phyloP scores from a whole-genome alignment of 2,113 vertebrate genomes.

The Mesoclemmys tuberculata region DNA sequence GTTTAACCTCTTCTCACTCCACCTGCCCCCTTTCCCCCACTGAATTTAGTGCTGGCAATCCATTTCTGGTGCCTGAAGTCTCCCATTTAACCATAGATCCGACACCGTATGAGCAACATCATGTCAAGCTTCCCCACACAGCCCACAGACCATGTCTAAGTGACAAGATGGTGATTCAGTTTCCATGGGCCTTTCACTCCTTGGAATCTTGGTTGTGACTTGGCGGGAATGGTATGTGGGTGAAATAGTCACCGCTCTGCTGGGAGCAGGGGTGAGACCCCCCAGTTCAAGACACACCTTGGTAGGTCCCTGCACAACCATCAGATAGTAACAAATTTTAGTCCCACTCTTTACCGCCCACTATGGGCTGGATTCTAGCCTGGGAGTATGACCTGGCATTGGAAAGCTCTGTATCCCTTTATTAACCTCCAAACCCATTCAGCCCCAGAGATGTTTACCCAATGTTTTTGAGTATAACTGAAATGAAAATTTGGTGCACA shows the following conservation, averaged over 20 bases:
- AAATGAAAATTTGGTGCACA: neutral
- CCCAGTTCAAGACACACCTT: neutral
- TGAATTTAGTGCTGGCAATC: neutral
- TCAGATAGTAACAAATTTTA: neutral
- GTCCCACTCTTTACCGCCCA: neutral
- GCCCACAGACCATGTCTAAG: neutral
- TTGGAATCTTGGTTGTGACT: neutral
- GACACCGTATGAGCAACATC: neutral
- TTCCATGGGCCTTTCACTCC: neutral
- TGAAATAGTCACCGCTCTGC: neutral
- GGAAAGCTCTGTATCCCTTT: neutral
- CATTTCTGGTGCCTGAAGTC: neutral
- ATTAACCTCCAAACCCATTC: neutral
- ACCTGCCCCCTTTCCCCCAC: neutral
- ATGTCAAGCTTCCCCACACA: neutral
- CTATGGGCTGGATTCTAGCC: neutral
- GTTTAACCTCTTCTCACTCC: neutral
- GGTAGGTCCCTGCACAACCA: neutral
- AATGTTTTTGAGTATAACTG: neutral
- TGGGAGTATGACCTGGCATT: neutral
- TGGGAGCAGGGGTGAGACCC: neutral
- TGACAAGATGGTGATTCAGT: neutral
- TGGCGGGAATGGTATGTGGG: neutral
- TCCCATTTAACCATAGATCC: neutral
- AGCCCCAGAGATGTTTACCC: neutral